These are phyloP conservation scores for Synaphobranchus kaupii DNA, from an alignment of 2,797 vertebrate genomes.

Conservation along the genomic window DNA sequence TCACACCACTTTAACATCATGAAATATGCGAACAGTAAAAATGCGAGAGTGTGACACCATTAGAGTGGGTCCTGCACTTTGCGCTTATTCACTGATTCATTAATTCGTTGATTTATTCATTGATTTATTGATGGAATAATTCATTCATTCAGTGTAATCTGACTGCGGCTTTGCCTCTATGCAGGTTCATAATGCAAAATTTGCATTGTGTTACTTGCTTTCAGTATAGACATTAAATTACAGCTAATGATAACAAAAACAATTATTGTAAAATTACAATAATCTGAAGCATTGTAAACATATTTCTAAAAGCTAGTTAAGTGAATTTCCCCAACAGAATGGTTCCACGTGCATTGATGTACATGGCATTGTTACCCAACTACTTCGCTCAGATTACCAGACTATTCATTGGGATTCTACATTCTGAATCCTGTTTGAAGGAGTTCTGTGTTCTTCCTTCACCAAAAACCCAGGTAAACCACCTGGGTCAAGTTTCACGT, in stretches of 20 bases:
- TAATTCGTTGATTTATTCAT: conserved; percentile 74
- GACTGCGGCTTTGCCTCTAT: conserved; percentile 70
- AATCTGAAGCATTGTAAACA: no score
- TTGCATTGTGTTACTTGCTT: not conserved
- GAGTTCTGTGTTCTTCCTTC: no score
- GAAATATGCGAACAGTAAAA: conserved; percentile 69
- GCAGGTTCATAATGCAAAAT: not conserved
- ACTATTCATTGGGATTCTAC: no score
- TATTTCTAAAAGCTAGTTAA: no score
- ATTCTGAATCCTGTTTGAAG: no score
- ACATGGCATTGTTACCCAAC: no score
- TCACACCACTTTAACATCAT: conserved; percentile 67
- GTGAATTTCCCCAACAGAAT: no score
- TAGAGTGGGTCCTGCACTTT: conserved; percentile 45
- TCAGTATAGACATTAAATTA: not conserved
- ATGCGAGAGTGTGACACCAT: conserved; percentile 51
- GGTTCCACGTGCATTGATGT: no score
- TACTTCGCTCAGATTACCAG: no score
- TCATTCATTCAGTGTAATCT: conserved; percentile 54
- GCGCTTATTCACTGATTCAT: conserved; percentile 74
- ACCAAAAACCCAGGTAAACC: no score
- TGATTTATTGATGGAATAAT: conserved; percentile 57
- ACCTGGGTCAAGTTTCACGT: no score
- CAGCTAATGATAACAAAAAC: not conserved
- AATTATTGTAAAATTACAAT: no score